Percentiles rank a stretch among this genome's conserved stretches.
Conservation (phyloP, 2,113 vertebrate species). For the Oreocharis arfaki region DNA sequence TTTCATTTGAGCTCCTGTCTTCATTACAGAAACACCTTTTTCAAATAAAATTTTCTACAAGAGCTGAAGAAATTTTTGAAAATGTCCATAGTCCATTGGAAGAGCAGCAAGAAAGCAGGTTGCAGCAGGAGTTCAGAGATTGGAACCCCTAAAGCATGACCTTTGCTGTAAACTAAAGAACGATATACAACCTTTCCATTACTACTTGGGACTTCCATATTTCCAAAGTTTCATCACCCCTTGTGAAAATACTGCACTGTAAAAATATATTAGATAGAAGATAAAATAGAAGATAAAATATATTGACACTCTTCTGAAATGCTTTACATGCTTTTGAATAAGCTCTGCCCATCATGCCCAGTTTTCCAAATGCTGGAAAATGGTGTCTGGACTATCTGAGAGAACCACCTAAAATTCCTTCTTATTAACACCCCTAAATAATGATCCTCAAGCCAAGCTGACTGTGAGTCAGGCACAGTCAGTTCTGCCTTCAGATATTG, state of each 20-base stretch:
- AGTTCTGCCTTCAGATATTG: background rate
- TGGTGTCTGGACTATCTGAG: background rate
- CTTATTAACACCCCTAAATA: background rate
- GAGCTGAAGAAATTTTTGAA: background rate
- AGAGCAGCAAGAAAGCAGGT: background rate
- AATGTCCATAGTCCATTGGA: background rate
- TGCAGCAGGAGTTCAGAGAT: rapidly evolving
- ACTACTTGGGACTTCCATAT: background rate
- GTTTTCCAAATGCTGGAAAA: background rate
- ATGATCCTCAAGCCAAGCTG: background rate
- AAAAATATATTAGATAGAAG: background rate
- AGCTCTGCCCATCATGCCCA: background rate
- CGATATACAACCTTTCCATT: background rate
- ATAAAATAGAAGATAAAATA: background rate
- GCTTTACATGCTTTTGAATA: background rate
- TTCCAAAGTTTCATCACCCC: background rate
- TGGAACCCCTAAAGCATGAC: background rate
- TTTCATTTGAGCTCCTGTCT: background rate
- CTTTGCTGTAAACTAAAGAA: background rate
- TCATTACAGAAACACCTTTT: background rate
- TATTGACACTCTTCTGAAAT: background rate
- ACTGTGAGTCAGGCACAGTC: background rate
- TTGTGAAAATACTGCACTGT: background rate
- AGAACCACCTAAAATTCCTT: background rate
- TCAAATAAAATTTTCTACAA: background rate